Evolutionary conservation across 2,888 invertebrate genomes (phyloP), one percentile per base, ranked within the genome.

Genomic region (Cerastoderma edule): DNA sequence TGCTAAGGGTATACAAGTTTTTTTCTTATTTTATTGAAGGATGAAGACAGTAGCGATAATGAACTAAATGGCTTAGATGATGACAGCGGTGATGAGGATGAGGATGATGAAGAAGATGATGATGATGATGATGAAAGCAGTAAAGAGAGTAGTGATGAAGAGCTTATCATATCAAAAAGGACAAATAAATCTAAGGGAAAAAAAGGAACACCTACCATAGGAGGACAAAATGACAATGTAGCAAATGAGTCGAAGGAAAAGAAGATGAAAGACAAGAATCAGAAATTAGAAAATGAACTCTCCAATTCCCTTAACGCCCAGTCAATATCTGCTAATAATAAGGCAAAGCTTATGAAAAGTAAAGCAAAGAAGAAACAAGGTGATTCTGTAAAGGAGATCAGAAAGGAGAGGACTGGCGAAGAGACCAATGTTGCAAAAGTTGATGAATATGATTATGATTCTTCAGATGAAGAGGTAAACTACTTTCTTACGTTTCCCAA

Each of bases 381-480:
- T 63, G 32, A 72, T 33, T 32, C 56, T 56, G 13, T 60, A 50
- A 65, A 53, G 48, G 24, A 69, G 53, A 44, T 28, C 19, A 53
- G 64, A 77, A 16, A 67, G 75, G 57, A 75, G 4, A 56, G 75
- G 64, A 22, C 35, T 8, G 56, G 50, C 2, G 67, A 78, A 33
- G 67, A 71, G 24, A 63, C 19, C 19, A 63, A 69, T 30, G 68
- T 56, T 60, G 66, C 67, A 35, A 57, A 46, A 64, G 28, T 27
- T 48, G 80, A 74, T 68, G 78, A 75, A 50, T 78, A 75, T 72
- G 69, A 68, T 19, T 73, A 83, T 30, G 98, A 98, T 93, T 96
- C 97, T 10, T 98, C 98, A 0, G 98, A 98, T 92, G 98, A 98
- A 93, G 98, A 98, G 93, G 94, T 94, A 86, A 64, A 75, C n/a